A percentile compares a stretch with the other conserved stretches of the same genome.
These are phyloP conservation scores for Polia nebulosa DNA, from an alignment of 2,888 invertebrate species.

Conservation along the genomic window DNA sequence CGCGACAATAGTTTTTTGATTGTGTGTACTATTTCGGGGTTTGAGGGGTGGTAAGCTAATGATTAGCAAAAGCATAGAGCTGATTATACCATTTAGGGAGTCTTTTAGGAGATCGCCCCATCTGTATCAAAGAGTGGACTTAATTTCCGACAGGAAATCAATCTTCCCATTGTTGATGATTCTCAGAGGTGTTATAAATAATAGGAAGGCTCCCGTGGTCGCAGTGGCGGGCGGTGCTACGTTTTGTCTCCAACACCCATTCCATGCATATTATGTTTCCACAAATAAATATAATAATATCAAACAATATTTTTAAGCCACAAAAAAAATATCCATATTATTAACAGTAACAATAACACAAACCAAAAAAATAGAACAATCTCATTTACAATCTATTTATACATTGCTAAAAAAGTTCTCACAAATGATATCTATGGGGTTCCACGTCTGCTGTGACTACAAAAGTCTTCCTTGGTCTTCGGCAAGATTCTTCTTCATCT, in stretches of 20 bases:
- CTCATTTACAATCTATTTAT: constrained; percentile 35
- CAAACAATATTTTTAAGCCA: background rate
- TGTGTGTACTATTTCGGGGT: too few relatives aligned
- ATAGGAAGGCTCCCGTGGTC: too few relatives aligned
- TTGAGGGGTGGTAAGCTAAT: too few relatives aligned
- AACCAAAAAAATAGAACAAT: constrained; percentile 27
- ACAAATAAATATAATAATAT: background rate
- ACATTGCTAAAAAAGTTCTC: constrained; percentile 63
- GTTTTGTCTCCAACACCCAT: too few relatives aligned
- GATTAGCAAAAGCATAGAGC: too few relatives aligned
- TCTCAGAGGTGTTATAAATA: too few relatives aligned
- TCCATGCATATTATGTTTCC: too few relatives aligned
- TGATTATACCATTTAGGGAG: too few relatives aligned
- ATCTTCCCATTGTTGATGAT: too few relatives aligned
- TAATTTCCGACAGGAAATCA: background rate
- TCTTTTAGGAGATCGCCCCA: too few relatives aligned
- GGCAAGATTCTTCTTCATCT: constrained; percentile 67
- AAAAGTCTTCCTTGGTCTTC: constrained; percentile 73
- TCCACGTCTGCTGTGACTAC: constrained; percentile 85
- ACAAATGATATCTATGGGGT: constrained; percentile 83
- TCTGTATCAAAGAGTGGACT: background rate
- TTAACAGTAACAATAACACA: constrained; percentile 19
- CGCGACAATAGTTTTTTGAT: too few relatives aligned
- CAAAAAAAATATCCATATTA: constrained; percentile 14
- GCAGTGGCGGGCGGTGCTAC: too few relatives aligned